Evolutionary conservation across 1,140 invertebrate species (phyloP).

Genomic region (Leptinotarsa undecemlineata): DNA sequence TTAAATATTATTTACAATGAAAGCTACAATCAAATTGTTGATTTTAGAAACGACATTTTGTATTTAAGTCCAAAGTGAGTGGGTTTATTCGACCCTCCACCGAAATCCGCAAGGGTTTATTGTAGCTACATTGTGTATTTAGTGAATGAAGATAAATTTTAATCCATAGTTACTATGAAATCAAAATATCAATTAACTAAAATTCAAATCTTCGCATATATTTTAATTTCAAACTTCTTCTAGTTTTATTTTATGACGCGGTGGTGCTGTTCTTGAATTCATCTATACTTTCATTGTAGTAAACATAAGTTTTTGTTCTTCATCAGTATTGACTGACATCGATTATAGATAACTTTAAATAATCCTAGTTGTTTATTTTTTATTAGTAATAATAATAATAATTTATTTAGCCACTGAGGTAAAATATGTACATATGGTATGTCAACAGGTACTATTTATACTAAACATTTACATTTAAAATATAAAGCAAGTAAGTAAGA

Average conservation of each 20-base stretch:
- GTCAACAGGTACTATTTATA: too few species aligned
- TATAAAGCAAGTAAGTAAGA: too few species aligned
- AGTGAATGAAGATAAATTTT: conserved; percentile 1
- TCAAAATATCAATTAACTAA: neutral
- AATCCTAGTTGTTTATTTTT: neutral
- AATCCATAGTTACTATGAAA: conserved; percentile 4
- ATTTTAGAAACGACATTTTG: neutral
- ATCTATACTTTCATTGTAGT: neutral
- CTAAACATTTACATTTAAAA: too few species aligned
- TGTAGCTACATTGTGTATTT: neutral
- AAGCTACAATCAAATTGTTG: neutral
- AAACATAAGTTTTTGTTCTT: neutral
- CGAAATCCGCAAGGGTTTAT: too few species aligned
- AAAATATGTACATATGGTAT: too few species aligned
- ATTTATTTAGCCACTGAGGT: too few species aligned
- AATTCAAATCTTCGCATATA: neutral
- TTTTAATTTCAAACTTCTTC: neutral
- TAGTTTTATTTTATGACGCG: neutral
- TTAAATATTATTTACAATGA: too few species aligned
- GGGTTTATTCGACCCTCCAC: too few species aligned
- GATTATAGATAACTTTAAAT: neutral
- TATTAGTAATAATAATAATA: neutral
- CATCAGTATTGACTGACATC: neutral
- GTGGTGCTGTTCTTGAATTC: neutral
- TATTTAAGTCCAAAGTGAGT: too few species aligned